phyloP scores from a whole-genome alignment of 2,888 invertebrate species.

The Pyrgus malvae region DNA sequence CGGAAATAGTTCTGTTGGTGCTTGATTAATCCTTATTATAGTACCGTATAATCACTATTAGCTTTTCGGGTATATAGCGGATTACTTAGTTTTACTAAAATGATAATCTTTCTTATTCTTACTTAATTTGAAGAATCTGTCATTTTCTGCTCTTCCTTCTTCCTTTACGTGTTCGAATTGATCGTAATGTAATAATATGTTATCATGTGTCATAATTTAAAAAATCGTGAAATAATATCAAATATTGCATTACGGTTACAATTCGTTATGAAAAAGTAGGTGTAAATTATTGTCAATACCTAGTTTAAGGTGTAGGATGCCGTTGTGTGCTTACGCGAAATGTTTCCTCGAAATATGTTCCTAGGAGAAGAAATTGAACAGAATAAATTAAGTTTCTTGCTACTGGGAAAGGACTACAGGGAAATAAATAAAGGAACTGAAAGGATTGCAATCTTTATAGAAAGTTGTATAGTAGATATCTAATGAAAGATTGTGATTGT shows the following conservation, averaged over 20 bases:
- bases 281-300: background rate
- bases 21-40: no score
- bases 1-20: no score
- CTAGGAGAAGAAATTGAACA: constrained; percentile 15
- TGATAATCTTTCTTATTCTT: no score
- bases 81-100: no score
- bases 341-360: constrained; percentile 17
- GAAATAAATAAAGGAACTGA: background rate
- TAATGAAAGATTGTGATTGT: no score
- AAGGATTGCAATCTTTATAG: no score
- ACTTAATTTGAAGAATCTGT: no score
- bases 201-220: background rate
- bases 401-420: background rate
- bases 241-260: background rate
- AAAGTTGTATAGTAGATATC: no score
- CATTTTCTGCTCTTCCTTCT: background rate
- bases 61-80: no score
- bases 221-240: background rate
- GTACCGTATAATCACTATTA: no score
- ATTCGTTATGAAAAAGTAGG: background rate
- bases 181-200: background rate
- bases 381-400: background rate
- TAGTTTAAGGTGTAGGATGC: background rate
- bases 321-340: background rate
- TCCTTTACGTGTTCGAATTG: no score